Evolutionary conservation across 1,140 invertebrate species (phyloP).

Genomic region (Coenobita brevimanus): DNA sequence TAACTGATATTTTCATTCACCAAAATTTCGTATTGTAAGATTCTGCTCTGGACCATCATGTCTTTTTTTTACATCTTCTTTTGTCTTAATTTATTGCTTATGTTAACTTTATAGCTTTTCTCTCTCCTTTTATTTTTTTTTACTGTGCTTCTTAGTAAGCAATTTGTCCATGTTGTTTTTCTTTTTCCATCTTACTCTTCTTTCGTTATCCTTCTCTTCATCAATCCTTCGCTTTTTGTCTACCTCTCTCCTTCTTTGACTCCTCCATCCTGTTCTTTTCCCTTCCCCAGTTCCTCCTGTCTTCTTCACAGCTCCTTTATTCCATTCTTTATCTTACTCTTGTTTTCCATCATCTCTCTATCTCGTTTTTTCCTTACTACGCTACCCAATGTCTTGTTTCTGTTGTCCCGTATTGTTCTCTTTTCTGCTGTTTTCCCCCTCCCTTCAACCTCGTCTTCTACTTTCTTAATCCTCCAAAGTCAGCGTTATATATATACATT

Average conservation of each 20-base stretch:
- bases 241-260: neutral
- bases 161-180: too few species aligned
- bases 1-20: too few species aligned
- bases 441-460: too few species aligned
- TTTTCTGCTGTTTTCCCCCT: too few species aligned
- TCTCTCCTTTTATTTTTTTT: neutral
- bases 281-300: neutral
- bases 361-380: slow-evolving; percentile 4
- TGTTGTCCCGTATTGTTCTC: too few species aligned
- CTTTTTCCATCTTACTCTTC: neutral
- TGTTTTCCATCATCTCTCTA: neutral
- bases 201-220: neutral
- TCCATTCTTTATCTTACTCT: neutral
- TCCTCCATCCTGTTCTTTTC: too few species aligned
- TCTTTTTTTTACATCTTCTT: neutral
- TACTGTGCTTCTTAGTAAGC: too few species aligned
- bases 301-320: neutral
- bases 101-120: neutral
- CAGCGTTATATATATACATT: too few species aligned
- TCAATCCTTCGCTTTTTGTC: too few species aligned
- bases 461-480: too few species aligned
- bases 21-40: too few species aligned
- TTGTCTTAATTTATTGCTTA: neutral
- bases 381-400: neutral
- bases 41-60: too few species aligned